Evolutionary conservation across 2,113 vertebrate genomes (phyloP).

Genomic region (Vimba vimba): DNA sequence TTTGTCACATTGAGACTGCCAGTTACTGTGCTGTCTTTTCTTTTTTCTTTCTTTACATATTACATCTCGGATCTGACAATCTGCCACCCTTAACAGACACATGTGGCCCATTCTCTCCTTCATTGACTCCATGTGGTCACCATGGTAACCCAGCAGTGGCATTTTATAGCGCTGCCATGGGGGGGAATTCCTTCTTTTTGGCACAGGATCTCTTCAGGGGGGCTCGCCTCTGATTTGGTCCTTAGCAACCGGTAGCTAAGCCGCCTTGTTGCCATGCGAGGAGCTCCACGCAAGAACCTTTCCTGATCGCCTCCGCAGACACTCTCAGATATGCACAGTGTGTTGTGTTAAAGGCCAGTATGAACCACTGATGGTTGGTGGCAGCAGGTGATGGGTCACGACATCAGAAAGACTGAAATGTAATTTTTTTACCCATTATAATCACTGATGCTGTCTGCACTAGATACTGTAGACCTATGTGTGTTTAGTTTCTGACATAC

Average conservation of each 20-base stretch:
- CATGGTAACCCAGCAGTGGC: constrained; percentile 48
- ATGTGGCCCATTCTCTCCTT: constrained; percentile 16
- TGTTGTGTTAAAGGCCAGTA: constrained; percentile 28
- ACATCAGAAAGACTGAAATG: too few relatives aligned
- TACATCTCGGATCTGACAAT: constrained; percentile 32
- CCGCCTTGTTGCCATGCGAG: constrained; percentile 47
- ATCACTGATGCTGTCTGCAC: too few relatives aligned
- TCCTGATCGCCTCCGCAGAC: constrained; percentile 36
- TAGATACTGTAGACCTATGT: too few relatives aligned
- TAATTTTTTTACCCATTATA: too few relatives aligned
- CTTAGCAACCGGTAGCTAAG: constrained; percentile 57
- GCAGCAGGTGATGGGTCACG: background rate
- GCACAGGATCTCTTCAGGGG: constrained; percentile 42
- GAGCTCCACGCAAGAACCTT: constrained; percentile 14
- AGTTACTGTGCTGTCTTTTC: background rate
- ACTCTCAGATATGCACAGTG: constrained; percentile 27
- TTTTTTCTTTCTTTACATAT: too few relatives aligned
- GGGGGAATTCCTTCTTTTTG: constrained; percentile 53
- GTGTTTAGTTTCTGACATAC: too few relatives aligned
- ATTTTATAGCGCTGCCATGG: constrained; percentile 20
- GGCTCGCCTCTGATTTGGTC: constrained; percentile 32
- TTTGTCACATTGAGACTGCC: background rate
- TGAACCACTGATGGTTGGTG: background rate
- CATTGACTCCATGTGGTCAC: constrained; percentile 44
- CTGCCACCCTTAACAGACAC: constrained; percentile 23